Conservation (phyloP, 2,797 vertebrate genomes). For the Fringilla coelebs region DNA sequence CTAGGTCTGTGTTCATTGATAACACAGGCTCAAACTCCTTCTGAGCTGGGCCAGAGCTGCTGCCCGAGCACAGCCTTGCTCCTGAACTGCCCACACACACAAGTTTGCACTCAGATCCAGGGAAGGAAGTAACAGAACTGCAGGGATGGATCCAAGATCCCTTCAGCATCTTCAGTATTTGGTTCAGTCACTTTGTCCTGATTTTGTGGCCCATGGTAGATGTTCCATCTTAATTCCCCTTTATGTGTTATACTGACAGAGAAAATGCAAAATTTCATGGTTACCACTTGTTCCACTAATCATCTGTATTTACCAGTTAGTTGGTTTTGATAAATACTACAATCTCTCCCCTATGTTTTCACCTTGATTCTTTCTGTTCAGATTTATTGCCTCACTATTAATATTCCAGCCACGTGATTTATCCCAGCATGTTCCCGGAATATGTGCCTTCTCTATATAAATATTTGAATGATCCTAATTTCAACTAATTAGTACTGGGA, state of each 20-base stretch:
- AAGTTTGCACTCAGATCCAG: not conserved
- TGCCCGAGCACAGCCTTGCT: not conserved
- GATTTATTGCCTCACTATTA: slow-evolving; percentile 48
- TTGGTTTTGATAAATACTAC: slow-evolving; percentile 43
- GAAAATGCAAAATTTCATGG: not conserved
- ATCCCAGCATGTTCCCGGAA: slow-evolving; percentile 45
- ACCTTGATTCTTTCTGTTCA: slow-evolving; percentile 46
- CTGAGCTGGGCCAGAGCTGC: not conserved
- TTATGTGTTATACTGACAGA: not conserved
- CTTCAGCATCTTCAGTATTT: not conserved
- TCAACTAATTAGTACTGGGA: slow-evolving; percentile 63
- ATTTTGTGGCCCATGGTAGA: not conserved
- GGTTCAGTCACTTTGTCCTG: not conserved
- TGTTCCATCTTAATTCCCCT: not conserved
- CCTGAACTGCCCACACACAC: fast-evolving
- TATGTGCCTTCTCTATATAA: slow-evolving; percentile 59
- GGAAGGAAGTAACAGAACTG: not conserved
- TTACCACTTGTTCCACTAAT: not conserved
- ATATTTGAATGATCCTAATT: slow-evolving; percentile 68
- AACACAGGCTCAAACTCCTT: not conserved
- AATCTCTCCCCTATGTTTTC: slow-evolving; percentile 24
- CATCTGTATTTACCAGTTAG: slow-evolving; percentile 10
- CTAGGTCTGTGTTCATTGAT: fast-evolving
- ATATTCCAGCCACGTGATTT: slow-evolving; percentile 56
- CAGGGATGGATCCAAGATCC: not conserved